Evolutionary conservation across 1,140 invertebrate genomes (phyloP), one percentile per base, ranked within the genome.

Genomic region (Lepidurus arcticus): DNA sequence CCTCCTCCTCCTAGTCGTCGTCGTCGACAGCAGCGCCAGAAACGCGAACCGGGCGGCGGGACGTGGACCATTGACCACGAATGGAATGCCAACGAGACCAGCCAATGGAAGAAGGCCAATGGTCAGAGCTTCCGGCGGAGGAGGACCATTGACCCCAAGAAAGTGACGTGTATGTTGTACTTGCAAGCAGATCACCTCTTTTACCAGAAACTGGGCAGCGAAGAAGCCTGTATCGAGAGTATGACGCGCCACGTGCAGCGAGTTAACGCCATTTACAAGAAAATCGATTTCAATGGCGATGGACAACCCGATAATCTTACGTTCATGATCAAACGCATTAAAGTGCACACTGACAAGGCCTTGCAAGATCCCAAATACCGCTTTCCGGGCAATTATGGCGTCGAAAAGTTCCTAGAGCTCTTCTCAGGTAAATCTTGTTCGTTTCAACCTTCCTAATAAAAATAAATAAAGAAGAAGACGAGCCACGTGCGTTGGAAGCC

Each of bases 271-370:
- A 97, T 98, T 82, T 98, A 97, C 84, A 92, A 91, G 85, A 90
- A 90, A 76, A 96, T 94, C 83, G 93, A 98, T 88, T 98, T 98
- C 84, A 95, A 97, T 86, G 91, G 92, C 85, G 94, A 97, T 84
- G 93, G 93, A 5, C 90, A 91, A 84, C 88, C 94, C 3, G 95
- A 98, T 85, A 95, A 95, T 84, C 96, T 98, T 81, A 94, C 92
- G 76, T 97, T 98, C 84, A 95, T 97, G 92, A 97, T 98, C 81
- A 98, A 98, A 86, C 89, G 95, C 79, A 94, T 98, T 81, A 97
- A 97, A 87, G 93, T 97, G 21, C 94, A 97, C 85, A 93, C 93
- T 34, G 88, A 90, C 82, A 91, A 94, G 80, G 91, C 93, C 45
- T 85, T 94, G 73, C 91, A 91, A 80, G 94, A 94, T 86, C 90